Percentiles rank a stretch among this genome's conserved stretches.
Conservation (phyloP, 1,140 invertebrate genomes). For the Colletes gigas region DNA sequence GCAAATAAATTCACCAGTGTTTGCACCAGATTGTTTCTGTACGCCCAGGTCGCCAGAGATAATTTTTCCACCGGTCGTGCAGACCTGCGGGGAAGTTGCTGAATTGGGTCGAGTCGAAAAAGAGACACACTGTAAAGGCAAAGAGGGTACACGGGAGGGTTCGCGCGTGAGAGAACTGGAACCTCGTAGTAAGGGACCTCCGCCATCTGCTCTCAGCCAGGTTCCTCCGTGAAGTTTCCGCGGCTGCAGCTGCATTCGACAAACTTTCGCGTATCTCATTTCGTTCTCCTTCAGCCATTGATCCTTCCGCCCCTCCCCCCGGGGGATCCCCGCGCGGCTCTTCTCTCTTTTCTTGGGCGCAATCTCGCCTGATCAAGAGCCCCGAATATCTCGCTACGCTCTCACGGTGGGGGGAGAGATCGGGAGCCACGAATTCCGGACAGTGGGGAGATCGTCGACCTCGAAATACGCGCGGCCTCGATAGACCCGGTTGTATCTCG, state of each 20-base stretch:
- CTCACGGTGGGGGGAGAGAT: neutral
- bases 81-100: conserved; percentile 40
- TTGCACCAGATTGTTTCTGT: no score
- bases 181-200: neutral
- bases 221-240: conserved; percentile 8
- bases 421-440: neutral
- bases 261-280: conserved; percentile 61
- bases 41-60: no score
- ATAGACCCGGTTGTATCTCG: neutral
- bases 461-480: neutral
- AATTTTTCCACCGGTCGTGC: conserved; percentile 4
- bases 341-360: conserved; percentile 12
- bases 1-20: no score
- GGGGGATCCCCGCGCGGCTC: no score
- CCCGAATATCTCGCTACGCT: conserved; percentile 29
- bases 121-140: neutral
- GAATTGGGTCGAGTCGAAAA: conserved; percentile 55
- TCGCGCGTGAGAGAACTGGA: conserved; percentile 53
- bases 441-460: neutral
- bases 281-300: conserved; percentile 38
- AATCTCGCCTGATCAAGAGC: conserved; percentile 45
- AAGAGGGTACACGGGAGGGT: conserved; percentile 33
- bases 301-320: conserved; percentile 3
- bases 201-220: conserved; percentile 46
- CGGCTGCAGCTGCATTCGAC: conserved; percentile 56